Conservation (phyloP, 2,888 invertebrate genomes). For the Empis stercorea region DNA sequence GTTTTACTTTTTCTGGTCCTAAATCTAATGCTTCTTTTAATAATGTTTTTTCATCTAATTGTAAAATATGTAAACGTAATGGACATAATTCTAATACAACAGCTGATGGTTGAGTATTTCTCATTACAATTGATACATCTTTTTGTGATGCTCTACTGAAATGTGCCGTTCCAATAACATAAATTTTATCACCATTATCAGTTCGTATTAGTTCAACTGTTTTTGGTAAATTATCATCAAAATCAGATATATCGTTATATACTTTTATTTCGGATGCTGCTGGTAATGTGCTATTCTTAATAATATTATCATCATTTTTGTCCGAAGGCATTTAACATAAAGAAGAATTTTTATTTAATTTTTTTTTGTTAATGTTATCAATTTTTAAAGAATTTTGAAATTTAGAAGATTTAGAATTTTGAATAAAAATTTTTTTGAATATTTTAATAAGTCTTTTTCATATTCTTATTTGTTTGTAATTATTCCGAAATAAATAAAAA, state of each 20-base stretch:
- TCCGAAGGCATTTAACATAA: background rate
- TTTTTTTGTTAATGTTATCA: background rate
- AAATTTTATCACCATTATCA: slow-evolving; percentile 66
- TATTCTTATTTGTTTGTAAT: background rate
- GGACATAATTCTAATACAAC: slow-evolving; percentile 85
- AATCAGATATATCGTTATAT: slow-evolving; percentile 13
- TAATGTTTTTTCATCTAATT: slow-evolving; percentile 75
- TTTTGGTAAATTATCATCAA: slow-evolving; percentile 17
- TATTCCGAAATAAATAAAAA: background rate
- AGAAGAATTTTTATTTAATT: slow-evolving; percentile 1
- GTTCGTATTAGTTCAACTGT: slow-evolving; percentile 65
- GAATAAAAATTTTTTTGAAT: too few species aligned
- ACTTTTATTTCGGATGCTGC: slow-evolving; percentile 4
- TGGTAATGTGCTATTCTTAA: too few species aligned
- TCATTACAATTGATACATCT: slow-evolving; percentile 57
- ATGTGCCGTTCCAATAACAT: slow-evolving; percentile 88
- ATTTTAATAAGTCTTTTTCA: too few species aligned
- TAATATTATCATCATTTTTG: background rate
- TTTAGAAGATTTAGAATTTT: too few species aligned
- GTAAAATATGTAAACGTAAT: slow-evolving; percentile 68
- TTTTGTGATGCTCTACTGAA: slow-evolving; percentile 84
- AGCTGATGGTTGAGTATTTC: slow-evolving; percentile 45
- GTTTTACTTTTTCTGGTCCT: slow-evolving; percentile 49
- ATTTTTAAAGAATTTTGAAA: slow-evolving; percentile 5
- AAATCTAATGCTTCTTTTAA: slow-evolving; percentile 73